Conservation (phyloP, 1,140 invertebrate genomes). For the Musca domestica region DNA sequence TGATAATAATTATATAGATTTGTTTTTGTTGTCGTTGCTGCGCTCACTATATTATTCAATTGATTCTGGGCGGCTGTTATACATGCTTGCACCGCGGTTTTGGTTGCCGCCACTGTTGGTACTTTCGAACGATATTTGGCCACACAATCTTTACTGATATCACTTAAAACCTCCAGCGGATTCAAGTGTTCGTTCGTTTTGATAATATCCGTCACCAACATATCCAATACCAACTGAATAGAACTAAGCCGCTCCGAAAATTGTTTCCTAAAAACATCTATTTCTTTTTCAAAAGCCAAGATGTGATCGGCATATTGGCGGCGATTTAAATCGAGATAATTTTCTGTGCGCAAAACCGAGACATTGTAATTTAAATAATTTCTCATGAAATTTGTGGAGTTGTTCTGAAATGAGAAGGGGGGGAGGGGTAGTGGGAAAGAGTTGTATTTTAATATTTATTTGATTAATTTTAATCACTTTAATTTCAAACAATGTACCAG, state of each 20-base stretch:
- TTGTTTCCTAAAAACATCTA: neutral
- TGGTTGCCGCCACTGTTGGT: neutral
- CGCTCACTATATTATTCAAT: neutral
- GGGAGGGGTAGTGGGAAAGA: no score
- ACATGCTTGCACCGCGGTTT: constrained; percentile 9
- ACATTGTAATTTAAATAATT: no score
- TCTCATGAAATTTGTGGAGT: no score
- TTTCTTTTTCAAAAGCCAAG: constrained; percentile 1
- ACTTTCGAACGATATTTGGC: constrained; percentile 13
- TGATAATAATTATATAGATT: constrained; percentile 12
- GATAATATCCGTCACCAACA: neutral
- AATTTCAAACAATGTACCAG: no score
- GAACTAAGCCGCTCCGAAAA: neutral
- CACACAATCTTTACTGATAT: constrained; percentile 22
- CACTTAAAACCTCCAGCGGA: constrained; percentile 19
- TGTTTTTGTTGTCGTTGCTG: neutral
- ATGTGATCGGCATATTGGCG: constrained; percentile 15
- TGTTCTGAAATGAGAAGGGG: no score
- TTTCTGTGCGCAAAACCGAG: constrained; percentile 3
- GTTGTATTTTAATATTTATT: no score
- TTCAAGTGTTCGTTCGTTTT: constrained; percentile 13
- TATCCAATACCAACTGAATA: neutral
- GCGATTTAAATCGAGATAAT: constrained; percentile 16
- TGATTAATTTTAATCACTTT: no score
- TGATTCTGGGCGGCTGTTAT: constrained; percentile 1